Evolutionary conservation across 2,113 vertebrate genomes (phyloP).

Genomic region (Dissostichus mawsoni): DNA sequence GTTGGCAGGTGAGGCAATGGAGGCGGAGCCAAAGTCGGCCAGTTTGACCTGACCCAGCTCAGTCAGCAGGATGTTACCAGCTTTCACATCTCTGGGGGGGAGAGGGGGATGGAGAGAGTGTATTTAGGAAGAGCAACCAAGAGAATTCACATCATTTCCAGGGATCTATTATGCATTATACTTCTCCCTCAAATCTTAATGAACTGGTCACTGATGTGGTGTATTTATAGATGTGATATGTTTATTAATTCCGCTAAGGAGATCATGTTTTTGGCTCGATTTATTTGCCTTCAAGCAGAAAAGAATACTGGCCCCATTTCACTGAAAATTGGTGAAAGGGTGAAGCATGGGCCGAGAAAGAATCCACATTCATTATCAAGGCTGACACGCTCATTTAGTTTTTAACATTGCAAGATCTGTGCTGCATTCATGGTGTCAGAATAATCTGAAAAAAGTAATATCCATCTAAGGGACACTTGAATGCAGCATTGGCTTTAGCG

Average conservation of each 20-base stretch:
- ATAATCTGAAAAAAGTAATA: too few species aligned
- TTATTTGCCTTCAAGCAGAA: too few species aligned
- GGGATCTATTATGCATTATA: background rate
- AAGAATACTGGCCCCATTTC: too few species aligned
- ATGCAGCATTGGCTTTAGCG: too few species aligned
- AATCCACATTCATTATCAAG: too few species aligned
- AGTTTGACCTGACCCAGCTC: constrained; percentile 98
- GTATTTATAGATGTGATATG: background rate
- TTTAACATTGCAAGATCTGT: too few species aligned
- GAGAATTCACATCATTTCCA: background rate
- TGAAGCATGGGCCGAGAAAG: too few species aligned
- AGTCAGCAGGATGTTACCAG: constrained; percentile 98
- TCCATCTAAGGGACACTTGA: too few species aligned
- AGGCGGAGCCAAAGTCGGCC: constrained; percentile 99
- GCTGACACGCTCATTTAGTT: too few species aligned
- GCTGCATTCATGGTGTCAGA: too few species aligned
- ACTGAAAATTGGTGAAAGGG: too few species aligned
- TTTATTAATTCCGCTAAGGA: background rate
- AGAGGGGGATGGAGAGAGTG: background rate
- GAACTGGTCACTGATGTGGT: background rate
- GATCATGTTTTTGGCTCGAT: too few species aligned
- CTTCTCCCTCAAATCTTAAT: background rate
- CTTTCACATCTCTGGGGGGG: constrained; percentile 95
- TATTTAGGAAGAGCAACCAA: background rate
- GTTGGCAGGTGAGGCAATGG: constrained; percentile 97